A percentile compares a stretch with the other conserved stretches of the same genome.
These are phyloP conservation scores for Caenorhabditis becei DNA, from an alignment of 2,888 invertebrate genomes.

Conservation along the genomic window DNA sequence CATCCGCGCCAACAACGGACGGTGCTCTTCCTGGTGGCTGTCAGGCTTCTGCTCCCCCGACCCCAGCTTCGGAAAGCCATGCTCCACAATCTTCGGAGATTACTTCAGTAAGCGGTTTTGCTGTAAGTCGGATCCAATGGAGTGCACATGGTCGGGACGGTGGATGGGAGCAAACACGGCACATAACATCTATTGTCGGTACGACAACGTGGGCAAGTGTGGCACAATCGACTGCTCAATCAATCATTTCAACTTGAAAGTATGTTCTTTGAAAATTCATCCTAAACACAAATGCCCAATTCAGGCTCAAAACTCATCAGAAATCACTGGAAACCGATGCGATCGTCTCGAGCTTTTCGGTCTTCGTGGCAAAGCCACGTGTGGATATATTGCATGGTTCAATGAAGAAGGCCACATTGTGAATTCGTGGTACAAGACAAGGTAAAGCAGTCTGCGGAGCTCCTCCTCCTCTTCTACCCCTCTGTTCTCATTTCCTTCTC, in stretches of 20 bases:
- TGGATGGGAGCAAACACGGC: conserved; percentile 80
- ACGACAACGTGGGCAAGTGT: conserved; percentile 74
- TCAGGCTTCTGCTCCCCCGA: conserved; percentile 75
- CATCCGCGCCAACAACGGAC: conserved; percentile 76
- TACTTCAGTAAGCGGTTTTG: conserved; percentile 78
- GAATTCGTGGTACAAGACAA: conserved; percentile 80
- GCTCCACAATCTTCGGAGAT: conserved; percentile 76
- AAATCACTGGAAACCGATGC: conserved; percentile 67
- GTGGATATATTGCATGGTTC: conserved; percentile 80
- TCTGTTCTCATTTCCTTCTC: conserved; percentile 11
- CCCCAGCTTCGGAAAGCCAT: conserved; percentile 78
- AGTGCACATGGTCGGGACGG: conserved; percentile 78
- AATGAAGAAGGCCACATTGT: conserved; percentile 72
- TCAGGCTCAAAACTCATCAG: conserved; percentile 70
- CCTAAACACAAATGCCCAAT: no score
- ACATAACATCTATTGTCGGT: conserved; percentile 78
- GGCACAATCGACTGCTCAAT: conserved; percentile 76
- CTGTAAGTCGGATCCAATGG: conserved; percentile 78
- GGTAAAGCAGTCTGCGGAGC: conserved; percentile 54
- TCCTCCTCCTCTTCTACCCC: conserved; percentile 3
- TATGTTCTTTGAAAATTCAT: conserved; percentile 17
- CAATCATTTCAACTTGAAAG: conserved; percentile 70
- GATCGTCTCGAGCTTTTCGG: conserved; percentile 76
- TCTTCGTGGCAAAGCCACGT: conserved; percentile 75
- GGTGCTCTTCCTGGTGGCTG: conserved; percentile 77